These are phyloP conservation scores for Drosophila lowei DNA, from an alignment of 1,140 invertebrate genomes.

Conservation along the genomic window DNA sequence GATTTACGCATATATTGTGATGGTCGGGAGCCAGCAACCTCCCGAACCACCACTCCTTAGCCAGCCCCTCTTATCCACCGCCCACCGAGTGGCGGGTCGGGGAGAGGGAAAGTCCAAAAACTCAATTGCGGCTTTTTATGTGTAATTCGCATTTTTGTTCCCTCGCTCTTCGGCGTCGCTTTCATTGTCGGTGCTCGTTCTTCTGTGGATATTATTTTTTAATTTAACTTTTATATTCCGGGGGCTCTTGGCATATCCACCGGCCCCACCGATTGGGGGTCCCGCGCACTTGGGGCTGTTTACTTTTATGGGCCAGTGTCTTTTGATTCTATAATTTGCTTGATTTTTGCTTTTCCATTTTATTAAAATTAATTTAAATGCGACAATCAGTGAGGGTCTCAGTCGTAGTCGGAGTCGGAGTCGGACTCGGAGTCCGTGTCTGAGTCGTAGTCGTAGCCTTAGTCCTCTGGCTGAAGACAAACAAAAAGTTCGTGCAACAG, in stretches of 20 bases:
- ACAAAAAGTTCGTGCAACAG: constrained; percentile 13
- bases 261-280: neutral
- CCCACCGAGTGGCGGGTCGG: neutral
- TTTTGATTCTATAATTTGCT: constrained; percentile 66
- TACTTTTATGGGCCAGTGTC: constrained; percentile 65
- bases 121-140: constrained; percentile 81
- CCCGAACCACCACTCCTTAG: neutral
- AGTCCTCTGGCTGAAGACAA: constrained; percentile 11
- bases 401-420: constrained; percentile 1
- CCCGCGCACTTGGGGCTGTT: constrained; percentile 37
- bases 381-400: constrained; percentile 40
- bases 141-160: constrained; percentile 71
- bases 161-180: constrained; percentile 20
- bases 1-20: constrained; percentile 74
- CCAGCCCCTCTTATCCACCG: neutral
- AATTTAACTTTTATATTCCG: constrained; percentile 77
- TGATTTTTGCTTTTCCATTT: constrained; percentile 59
- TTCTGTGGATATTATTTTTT: constrained; percentile 74
- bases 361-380: constrained; percentile 80
- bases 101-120: constrained; percentile 55
- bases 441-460: neutral
- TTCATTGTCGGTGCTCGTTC: constrained; percentile 44
- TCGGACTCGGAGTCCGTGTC: constrained; percentile 5
- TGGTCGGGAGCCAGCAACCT: constrained; percentile 16
- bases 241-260: constrained; percentile 38